Base-by-base conservation (phyloP, 1,140 invertebrate species). In the Laupala kohalensis region DNA sequence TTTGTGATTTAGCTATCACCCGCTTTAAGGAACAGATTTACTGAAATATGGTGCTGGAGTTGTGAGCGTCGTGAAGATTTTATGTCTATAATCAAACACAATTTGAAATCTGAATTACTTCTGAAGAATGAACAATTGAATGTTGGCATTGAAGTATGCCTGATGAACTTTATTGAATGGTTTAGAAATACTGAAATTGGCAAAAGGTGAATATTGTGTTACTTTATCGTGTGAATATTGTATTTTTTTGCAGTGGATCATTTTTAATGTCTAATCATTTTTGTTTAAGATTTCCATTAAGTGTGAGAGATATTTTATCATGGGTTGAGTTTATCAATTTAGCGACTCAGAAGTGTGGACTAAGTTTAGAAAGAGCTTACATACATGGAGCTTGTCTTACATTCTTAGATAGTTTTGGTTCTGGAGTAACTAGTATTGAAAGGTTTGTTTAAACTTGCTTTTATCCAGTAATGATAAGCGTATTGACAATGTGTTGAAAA, bases 31-130 rank as follows among this genome's bases (percentile, higher is more conserved):
- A 99, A 99, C 84, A 87, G 98, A 69, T 97, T 99, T 76, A 99
- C 97, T 0, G 98, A 99, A 84, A 96, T 99, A 77, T 99, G 98
- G 98, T 99, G 97, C 77, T 90, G 93, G 28, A 85, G 84, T 73
- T 88, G 89, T 28, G 84, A 83, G 13, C 80, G 87, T 26, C 79
- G 82, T 67, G 80, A 86, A 15, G 96, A 98, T 81, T 83, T 98
- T 24, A 79, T 89, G 4, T 76, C 80, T 12, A 93, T 96, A 67
- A 88, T 97, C 73, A 87, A 91, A 76, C 91, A 93, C 76, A 96
- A 95, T 82, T 80, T 96, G 1, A 77, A 74, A 29, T 72, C 80
- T 72, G 78, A 83, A 65, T 77, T 86, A 74, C 76, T 79, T n/a
- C 77, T 86, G 75, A 79, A 82, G 67, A 85, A 83, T 74, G 80